Conservation (phyloP, 2,113 vertebrate species). For the Chionis minor region DNA sequence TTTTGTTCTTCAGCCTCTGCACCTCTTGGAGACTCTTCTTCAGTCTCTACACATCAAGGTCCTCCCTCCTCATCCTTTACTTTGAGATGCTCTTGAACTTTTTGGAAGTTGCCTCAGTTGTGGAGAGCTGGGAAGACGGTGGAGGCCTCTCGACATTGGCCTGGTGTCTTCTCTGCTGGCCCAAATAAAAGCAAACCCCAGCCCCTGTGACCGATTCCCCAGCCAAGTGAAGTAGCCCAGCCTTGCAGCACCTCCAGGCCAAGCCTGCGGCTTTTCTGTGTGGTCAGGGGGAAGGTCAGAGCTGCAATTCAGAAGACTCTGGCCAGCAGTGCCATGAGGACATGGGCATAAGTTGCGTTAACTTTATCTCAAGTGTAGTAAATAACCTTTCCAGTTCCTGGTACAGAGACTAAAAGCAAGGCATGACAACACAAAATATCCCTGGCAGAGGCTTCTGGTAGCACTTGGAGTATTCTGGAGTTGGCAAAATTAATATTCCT, state of each 20-base stretch:
- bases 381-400: not conserved
- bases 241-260: not conserved
- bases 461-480: not conserved
- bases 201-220: not conserved
- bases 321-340: not conserved
- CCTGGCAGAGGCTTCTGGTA: not conserved
- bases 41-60: not conserved
- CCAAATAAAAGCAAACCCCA: not conserved
- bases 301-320: not conserved
- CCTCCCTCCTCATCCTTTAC: not conserved
- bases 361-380: not conserved
- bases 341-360: not conserved
- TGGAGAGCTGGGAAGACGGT: not conserved
- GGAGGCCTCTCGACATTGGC: not conserved
- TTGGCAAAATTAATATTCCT: not conserved
- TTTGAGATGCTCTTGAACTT: not conserved
- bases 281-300: not conserved
- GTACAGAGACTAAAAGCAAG: not conserved
- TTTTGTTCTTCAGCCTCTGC: not conserved
- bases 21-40: not conserved
- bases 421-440: not conserved
- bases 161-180: not conserved
- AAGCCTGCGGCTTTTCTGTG: not conserved
- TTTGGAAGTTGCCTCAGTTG: not conserved
- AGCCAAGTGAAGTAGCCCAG: not conserved